Percentiles rank a stretch among this genome's conserved stretches.
Conservation (phyloP, 2,797 vertebrate species). For the Nannoperca obscura region DNA sequence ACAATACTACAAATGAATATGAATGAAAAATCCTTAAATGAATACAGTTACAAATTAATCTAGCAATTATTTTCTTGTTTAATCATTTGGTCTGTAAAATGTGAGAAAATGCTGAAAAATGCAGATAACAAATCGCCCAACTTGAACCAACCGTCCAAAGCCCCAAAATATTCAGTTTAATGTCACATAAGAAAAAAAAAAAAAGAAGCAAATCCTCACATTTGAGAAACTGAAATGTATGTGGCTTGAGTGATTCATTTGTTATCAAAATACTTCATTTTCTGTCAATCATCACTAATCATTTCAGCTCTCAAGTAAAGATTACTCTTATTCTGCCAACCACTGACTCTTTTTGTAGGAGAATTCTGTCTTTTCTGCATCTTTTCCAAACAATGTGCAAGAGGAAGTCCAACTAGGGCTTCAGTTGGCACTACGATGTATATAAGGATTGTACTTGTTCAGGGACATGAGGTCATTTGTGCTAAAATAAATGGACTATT, state of each 20-base stretch:
- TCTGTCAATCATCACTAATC: neutral
- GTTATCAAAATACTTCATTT: neutral
- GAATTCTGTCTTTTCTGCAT: neutral
- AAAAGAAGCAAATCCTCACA: neutral
- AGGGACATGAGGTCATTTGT: slow-evolving; percentile 20
- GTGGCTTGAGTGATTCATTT: neutral
- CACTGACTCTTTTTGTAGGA: neutral
- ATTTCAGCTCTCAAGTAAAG: neutral
- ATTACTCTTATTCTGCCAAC: neutral
- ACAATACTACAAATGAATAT: neutral
- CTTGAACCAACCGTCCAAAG: neutral
- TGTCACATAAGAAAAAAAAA: neutral
- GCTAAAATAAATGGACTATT: slow-evolving; percentile 24
- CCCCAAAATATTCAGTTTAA: neutral
- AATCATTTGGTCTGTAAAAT: neutral
- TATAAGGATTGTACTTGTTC: slow-evolving; percentile 5
- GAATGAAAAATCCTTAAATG: no score
- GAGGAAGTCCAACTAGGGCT: neutral
- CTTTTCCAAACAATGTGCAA: neutral
- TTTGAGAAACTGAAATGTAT: neutral
- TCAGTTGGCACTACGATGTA: neutral
- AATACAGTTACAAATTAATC: neutral
- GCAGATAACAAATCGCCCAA: neutral
- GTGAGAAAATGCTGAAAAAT: neutral
- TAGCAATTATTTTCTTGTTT: neutral